These are phyloP conservation scores for Anagyrus pseudococci DNA, from an alignment of 2,888 invertebrate species.

Conservation along the genomic window DNA sequence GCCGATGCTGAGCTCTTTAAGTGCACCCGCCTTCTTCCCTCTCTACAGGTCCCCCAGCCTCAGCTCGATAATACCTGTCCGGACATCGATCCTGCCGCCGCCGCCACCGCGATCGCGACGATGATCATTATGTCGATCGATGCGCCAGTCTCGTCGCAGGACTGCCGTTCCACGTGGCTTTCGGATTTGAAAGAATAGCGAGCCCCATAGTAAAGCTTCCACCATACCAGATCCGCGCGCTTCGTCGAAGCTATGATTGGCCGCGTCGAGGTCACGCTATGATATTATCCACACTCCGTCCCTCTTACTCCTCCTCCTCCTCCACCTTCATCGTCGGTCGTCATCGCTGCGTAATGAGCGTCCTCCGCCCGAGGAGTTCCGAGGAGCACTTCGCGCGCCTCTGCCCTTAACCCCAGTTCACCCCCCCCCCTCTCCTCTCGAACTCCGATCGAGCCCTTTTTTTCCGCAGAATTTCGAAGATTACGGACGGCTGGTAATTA, in stretches of 20 bases:
- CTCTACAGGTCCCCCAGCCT: constrained; percentile 26
- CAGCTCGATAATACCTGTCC: constrained; percentile 39
- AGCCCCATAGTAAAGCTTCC: background rate
- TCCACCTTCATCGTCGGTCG: constrained; percentile 5
- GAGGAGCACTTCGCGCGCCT: no score
- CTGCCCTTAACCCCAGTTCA: no score
- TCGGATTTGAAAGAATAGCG: constrained; percentile 25
- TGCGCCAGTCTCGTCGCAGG: constrained; percentile 18
- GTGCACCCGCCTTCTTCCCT: background rate
- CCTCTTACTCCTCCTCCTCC: no score
- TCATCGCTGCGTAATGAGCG: constrained; percentile 18
- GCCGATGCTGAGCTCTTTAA: background rate
- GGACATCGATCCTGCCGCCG: constrained; percentile 6
- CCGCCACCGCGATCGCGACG: constrained; percentile 37
- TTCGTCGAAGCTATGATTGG: constrained; percentile 1
- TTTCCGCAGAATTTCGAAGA: constrained; percentile 18
- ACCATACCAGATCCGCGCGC: background rate
- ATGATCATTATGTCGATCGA: constrained; percentile 40
- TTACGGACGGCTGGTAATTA: constrained; percentile 19
- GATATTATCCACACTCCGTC: constrained; percentile 24
- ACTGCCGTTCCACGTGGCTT: constrained; percentile 14
- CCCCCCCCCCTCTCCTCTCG: no score
- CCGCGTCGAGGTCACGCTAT: constrained; percentile 10
- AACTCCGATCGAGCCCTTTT: constrained; percentile 10
- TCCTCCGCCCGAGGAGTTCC: constrained; percentile 7